These are phyloP conservation scores for Polypterus senegalus DNA, from an alignment of 2,113 vertebrate species.

Conservation along the genomic window DNA sequence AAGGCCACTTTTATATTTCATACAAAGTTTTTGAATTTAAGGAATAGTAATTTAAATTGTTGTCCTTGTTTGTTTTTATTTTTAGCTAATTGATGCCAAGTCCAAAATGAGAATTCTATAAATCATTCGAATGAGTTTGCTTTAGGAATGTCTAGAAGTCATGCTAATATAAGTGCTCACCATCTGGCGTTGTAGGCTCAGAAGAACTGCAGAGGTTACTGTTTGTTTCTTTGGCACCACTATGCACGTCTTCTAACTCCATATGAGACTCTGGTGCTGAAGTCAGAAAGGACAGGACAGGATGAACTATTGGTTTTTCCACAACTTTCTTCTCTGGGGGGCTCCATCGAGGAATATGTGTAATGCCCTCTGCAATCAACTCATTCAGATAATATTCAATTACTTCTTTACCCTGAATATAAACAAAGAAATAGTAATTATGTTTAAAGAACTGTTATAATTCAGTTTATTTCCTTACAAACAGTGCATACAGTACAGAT, in stretches of 20 bases:
- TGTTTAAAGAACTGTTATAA: too few species aligned
- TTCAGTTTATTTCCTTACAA: background rate
- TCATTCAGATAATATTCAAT: constrained; percentile 67
- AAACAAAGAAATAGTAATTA: background rate
- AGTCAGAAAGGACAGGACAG: background rate
- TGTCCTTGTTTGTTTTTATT: too few species aligned
- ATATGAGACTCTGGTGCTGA: background rate
- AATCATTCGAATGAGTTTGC: too few species aligned
- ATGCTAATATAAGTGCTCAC: constrained; percentile 23
- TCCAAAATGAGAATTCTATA: too few species aligned
- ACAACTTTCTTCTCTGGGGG: constrained; percentile 20
- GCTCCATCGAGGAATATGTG: constrained; percentile 57
- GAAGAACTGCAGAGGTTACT: background rate
- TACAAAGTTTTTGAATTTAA: too few species aligned
- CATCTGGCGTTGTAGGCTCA: constrained; percentile 33
- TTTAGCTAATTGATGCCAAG: too few species aligned
- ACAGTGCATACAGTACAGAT: background rate
- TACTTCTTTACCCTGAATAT: constrained; percentile 64
- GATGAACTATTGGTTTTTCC: background rate
- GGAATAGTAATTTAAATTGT: too few species aligned
- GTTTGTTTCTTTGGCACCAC: constrained; percentile 15
- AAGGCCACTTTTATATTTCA: too few species aligned
- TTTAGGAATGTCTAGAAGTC: too few species aligned
- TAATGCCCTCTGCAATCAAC: constrained; percentile 58
- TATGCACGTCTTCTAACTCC: background rate